Evolutionary conservation across 2,797 vertebrate genomes (phyloP), one percentile per base, ranked within the genome.

Genomic region (Simalia tracyae): DNA sequence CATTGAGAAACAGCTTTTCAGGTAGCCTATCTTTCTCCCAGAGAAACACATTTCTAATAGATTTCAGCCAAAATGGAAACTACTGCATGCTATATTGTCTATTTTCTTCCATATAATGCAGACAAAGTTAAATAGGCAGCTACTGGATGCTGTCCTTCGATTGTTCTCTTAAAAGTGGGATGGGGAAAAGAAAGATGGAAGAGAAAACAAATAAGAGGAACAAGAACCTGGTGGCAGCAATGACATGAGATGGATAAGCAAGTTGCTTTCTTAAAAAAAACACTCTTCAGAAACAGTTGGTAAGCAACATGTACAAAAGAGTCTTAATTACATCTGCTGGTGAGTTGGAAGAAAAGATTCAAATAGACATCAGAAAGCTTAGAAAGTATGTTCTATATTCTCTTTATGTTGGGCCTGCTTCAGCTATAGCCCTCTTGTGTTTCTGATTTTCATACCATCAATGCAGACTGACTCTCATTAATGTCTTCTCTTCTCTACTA

Each of bases 11-110:
- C 36, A 81, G 89, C 76, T 56, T 91, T 87, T 72, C 0, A 7
- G 81, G 91, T 61, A 81, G 89, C 4, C 0, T 93, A 86, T 94
- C 88, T 15, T 0, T 93, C 89, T 93, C 68, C n/a, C 84, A 87
- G 93, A 88, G 87, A 84, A 92, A 54, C 59, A 93, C 90, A 86
- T 95, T 94, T 92, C 88, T 91, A 12, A 50, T 89, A 92, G 88
- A 26, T 68, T 93, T 90, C 84, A 88, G 24, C 66, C 88, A 31
- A 92, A 87, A 93, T 3, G 26, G 54, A 6, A 42, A 42, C 1
- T 19, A 76, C 63, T 0, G 36, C 14, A 0, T 68, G 90, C 92
- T 90, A 86, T 86, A 1, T 2, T 0, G 66, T 86, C 93, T 76
- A 12, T 87, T 28, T 84, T 89, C 24, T 66, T 88, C 63, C 1